Conservation (phyloP, 2,113 vertebrate species). For the Tachysurus vachellii region DNA sequence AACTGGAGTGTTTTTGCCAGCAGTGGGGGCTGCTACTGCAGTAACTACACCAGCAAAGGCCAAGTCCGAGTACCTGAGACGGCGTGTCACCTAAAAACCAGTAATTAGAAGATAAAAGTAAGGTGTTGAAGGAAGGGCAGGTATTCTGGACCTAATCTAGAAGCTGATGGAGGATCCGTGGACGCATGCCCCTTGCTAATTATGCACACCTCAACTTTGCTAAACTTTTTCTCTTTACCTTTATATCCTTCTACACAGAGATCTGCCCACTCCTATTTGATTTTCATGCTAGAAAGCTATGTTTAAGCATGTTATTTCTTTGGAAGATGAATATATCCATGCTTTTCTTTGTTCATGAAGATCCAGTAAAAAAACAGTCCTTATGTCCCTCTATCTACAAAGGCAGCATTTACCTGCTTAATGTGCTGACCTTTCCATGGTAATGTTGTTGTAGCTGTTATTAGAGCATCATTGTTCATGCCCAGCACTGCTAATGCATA, state of each 20-base stretch:
- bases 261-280: not conserved
- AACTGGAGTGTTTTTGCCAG: not conserved
- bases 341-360: conserved; percentile 7
- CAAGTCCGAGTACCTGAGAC: not conserved
- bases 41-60: not conserved
- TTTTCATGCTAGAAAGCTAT: not conserved
- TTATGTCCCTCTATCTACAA: conserved; percentile 42
- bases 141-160: not conserved
- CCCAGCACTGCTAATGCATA: conserved; percentile 19
- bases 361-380: conserved; percentile 44
- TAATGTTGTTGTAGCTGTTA: conserved; percentile 43
- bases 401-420: conserved; percentile 54
- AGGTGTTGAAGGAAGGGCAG: conserved; percentile 8
- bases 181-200: not conserved
- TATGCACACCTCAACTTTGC: not conserved
- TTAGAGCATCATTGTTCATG: conserved; percentile 8
- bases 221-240: not conserved
- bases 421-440: conserved; percentile 59
- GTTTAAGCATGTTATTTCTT: not conserved
- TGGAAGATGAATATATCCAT: not conserved
- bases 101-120: conserved; percentile 4
- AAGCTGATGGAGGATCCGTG: not conserved
- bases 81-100: not conserved
- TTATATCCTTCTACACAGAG: not conserved
- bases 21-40: not conserved